Conservation (phyloP, 1,140 invertebrate species). For the Temnothorax curvispinosus region DNA sequence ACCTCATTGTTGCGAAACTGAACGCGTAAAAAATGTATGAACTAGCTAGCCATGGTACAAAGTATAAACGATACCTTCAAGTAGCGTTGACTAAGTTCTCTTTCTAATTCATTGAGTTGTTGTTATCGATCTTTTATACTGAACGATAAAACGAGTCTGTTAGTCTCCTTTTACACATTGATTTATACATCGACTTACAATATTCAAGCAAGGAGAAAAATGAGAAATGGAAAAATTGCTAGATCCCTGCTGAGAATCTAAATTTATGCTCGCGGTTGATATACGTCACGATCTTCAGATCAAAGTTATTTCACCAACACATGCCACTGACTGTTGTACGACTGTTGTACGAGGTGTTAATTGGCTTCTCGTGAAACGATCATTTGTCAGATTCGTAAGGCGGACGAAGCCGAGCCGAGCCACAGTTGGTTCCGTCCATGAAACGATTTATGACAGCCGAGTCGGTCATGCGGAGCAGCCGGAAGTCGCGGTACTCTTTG, state of each 20-base stretch:
- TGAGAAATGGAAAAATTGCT: not conserved
- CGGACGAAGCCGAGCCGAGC: constrained; percentile 55
- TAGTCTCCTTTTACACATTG: not conserved
- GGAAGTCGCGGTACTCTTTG: constrained; percentile 75
- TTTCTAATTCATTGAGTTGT: constrained; percentile 3
- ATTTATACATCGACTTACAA: not conserved
- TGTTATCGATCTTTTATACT: constrained; percentile 17
- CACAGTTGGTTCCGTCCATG: constrained; percentile 65
- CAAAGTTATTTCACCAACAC: constrained; percentile 36
- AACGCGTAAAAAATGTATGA: constrained; percentile 72
- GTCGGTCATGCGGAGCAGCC: constrained; percentile 72
- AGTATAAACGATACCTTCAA: constrained; percentile 5
- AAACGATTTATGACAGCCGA: constrained; percentile 77
- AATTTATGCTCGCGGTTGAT: constrained; percentile 12
- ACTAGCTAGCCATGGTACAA: not conserved
- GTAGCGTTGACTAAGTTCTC: not conserved
- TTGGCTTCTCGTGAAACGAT: constrained; percentile 71
- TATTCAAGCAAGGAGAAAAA: not conserved
- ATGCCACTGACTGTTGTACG: constrained; percentile 14
- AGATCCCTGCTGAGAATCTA: constrained; percentile 1
- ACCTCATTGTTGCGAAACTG: constrained; percentile 16
- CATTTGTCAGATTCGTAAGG: constrained; percentile 70
- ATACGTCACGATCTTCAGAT: not conserved
- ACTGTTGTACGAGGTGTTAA: constrained; percentile 74
- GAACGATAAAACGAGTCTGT: not conserved